phyloP scores from a whole-genome alignment of 2,888 invertebrate genomes.

The Tineola bisselliella region DNA sequence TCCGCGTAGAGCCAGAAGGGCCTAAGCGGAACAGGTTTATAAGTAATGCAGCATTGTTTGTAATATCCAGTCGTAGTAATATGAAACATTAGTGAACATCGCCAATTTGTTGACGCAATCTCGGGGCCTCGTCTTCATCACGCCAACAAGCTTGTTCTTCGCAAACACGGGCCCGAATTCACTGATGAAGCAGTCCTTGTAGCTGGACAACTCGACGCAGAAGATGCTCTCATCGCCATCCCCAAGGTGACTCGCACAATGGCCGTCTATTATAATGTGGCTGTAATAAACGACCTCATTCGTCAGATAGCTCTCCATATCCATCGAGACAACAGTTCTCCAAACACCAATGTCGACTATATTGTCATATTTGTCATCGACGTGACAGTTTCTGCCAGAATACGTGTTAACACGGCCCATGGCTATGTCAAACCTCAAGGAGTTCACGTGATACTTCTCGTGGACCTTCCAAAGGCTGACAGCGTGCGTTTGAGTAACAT shows the following conservation, averaged over 20 bases:
- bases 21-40: too few relatives aligned
- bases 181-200: constrained; percentile 46
- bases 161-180: constrained; percentile 49
- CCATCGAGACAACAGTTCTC: constrained; percentile 52
- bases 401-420: constrained; percentile 38
- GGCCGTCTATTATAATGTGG: not conserved
- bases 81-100: constrained; percentile 30
- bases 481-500: constrained; percentile 38
- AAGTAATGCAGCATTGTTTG: constrained; percentile 15
- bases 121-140: constrained; percentile 36
- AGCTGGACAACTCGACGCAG: constrained; percentile 37
- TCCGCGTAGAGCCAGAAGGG: too few relatives aligned
- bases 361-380: constrained; percentile 25
- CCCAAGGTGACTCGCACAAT: constrained; percentile 23
- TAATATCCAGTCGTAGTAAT: constrained; percentile 26
- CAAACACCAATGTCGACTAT: constrained; percentile 36
- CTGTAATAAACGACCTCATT: constrained; percentile 30
- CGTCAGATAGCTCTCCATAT: constrained; percentile 39
- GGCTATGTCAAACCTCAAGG: constrained; percentile 40
- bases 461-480: constrained; percentile 46
- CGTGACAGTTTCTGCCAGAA: constrained; percentile 16
- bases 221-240: constrained; percentile 34
- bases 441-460: constrained; percentile 32
- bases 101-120: constrained; percentile 35
- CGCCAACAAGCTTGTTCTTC: constrained; percentile 38